Conservation (phyloP, 2,113 vertebrate species). For the Corythornis madagascariensis region DNA sequence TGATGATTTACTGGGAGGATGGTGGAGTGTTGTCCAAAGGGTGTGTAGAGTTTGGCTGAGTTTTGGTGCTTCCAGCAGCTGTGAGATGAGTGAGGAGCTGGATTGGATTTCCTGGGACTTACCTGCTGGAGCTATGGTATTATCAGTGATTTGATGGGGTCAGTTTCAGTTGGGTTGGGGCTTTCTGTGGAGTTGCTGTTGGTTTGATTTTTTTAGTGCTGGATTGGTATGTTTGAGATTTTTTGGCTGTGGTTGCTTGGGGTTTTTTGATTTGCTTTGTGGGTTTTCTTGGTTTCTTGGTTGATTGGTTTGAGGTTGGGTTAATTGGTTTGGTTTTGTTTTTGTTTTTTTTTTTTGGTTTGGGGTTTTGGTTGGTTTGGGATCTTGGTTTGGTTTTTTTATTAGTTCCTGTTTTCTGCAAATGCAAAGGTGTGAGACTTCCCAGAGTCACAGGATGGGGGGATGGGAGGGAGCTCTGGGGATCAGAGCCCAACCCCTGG, state of each 20-base stretch:
- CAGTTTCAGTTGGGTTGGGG: background rate
- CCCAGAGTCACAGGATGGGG: too few relatives aligned
- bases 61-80: background rate
- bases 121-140: rapidly evolving
- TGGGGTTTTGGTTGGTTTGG: background rate
- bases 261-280: too few relatives aligned
- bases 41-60: rapidly evolving
- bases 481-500: too few relatives aligned
- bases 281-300: too few relatives aligned
- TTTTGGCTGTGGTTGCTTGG: too few relatives aligned
- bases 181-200: background rate
- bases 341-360: too few relatives aligned
- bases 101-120: background rate
- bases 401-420: background rate
- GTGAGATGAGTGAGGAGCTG: background rate
- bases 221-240: too few relatives aligned
- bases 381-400: background rate
- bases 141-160: background rate
- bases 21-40: too few relatives aligned
- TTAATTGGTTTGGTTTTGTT: too few relatives aligned
- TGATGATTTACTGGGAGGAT: too few relatives aligned
- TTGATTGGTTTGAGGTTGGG: background rate
- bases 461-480: too few relatives aligned
- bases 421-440: background rate
- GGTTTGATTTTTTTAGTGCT: background rate